Evolutionary conservation across 92 coral and sea anemone genomes (phyloP), one percentile per base, ranked within the genome.

Genomic region (Parazoanthus swiftii): DNA sequence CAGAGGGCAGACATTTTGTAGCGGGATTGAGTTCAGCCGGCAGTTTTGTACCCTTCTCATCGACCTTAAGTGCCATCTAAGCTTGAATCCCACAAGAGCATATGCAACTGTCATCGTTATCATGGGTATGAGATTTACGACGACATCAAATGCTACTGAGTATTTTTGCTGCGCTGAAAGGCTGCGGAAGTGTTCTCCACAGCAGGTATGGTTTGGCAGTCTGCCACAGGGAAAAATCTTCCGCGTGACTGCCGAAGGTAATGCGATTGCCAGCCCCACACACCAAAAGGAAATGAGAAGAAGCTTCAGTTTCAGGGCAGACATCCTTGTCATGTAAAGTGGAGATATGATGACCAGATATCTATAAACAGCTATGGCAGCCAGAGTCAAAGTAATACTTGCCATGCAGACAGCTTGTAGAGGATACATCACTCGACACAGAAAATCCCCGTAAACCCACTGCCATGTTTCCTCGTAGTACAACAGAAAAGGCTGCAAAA

Each of bases 281-380:
- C 79, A 46, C 87, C 87, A 84, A 71, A 84, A 84, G 18, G 87
- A 84, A 84, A 29, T 33, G 35, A 84, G 77, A 46, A 84, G 87
- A 14, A 84, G 79, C 15, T 68, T 48, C 5, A 18, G 8, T 37
- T 84, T 84, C 16, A 50, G 26, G n/a, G 77, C 20, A 25, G 87
- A 84, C 33, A 44, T 13, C 42, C 79, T 72, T 35, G 79, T 70
- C 36, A 75, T 15, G 63, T 46, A 84, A 3, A 70, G n/a, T 21
- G 87, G 79, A 48, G 79, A 84, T 37, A 73, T 56, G 43, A 71
- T 70, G 11, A 84, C 75, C 38, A 84, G 67, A 42, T 46, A 84
- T 33, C 87, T 48, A 21, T 84, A 84, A 8, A 84, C 79, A 0
- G 87, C 87, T n/a, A 84, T 84, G 11, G 78, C 79, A n/a, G 87